These are phyloP conservation scores for Phasianus colchicus DNA, from an alignment of 2,113 vertebrate genomes.

Conservation along the genomic window DNA sequence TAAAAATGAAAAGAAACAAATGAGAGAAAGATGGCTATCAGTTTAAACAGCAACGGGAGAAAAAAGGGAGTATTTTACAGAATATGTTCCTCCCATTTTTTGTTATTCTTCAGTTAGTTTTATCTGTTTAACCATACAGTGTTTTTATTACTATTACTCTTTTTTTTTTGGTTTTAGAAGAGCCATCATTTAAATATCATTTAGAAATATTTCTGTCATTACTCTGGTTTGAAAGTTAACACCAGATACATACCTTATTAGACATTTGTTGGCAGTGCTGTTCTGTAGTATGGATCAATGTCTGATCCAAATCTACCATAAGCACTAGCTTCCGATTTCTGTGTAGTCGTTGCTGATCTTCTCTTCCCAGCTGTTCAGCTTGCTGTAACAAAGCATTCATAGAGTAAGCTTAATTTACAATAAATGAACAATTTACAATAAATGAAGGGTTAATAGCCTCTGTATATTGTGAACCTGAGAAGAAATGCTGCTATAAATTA, in stretches of 20 bases:
- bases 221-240: not conserved
- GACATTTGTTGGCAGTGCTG: conserved; percentile 94
- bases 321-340: conserved; percentile 93
- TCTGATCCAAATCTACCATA: conserved; percentile 99
- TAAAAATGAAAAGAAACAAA: not conserved
- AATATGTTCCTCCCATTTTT: not conserved
- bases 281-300: conserved; percentile 96
- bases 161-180: not conserved
- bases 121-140: not conserved
- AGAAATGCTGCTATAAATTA: not conserved
- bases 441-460: not conserved
- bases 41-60: not conserved
- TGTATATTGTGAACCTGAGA: not conserved
- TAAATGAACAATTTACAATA: not conserved
- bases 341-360: conserved; percentile 94
- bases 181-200: not conserved
- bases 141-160: not conserved
- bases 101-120: not conserved
- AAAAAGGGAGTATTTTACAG: not conserved
- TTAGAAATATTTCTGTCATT: not conserved
- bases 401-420: not conserved
- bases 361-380: conserved; percentile 91
- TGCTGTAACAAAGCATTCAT: conserved; percentile 78
- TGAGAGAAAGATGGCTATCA: not conserved
- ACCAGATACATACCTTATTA: conserved; percentile 83